Percentiles rank a stretch among this genome's conserved stretches.
Evolutionary conservation across 2,888 invertebrate species (phyloP).

Genomic region (Drepanosiphum platanoidis): DNA sequence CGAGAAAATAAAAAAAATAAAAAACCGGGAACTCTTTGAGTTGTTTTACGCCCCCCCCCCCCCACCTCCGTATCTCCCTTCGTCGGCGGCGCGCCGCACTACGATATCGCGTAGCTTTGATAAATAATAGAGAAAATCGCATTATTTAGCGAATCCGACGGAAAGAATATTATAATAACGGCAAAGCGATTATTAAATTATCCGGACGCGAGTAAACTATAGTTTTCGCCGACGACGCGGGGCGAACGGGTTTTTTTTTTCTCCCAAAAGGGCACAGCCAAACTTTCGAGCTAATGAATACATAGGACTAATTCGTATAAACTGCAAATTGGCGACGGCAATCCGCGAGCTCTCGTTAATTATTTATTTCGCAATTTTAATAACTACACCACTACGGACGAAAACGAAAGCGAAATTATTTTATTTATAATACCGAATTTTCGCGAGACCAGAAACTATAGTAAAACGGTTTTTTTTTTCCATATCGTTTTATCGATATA

Average conservation of each 20-base stretch:
- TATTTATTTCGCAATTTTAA: background rate
- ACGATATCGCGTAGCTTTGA: too few relatives aligned
- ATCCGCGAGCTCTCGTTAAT: background rate
- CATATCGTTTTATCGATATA: too few relatives aligned
- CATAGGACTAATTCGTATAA: background rate
- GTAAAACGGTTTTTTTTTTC: too few relatives aligned
- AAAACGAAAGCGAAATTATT: too few relatives aligned
- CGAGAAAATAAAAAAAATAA: too few relatives aligned
- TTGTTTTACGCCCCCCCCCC: too few relatives aligned
- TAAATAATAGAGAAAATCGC: too few relatives aligned
- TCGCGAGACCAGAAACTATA: too few relatives aligned
- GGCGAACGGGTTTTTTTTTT: background rate
- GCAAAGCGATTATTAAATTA: background rate
- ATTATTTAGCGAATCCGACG: background rate
- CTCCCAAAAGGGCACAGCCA: background rate
- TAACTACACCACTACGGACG: background rate
- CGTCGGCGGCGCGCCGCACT: too few relatives aligned
- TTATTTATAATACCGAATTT: too few relatives aligned
- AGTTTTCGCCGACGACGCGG: background rate
- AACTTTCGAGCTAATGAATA: background rate
- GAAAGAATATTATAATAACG: background rate
- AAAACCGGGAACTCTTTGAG: too few relatives aligned
- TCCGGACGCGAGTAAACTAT: background rate
- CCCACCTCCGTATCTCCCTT: too few relatives aligned
- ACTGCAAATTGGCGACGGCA: background rate